Percentiles rank a stretch among this genome's conserved stretches.
These are phyloP conservation scores for Thymallus thymallus DNA, from an alignment of 2,113 vertebrate genomes.

Conservation along the genomic window DNA sequence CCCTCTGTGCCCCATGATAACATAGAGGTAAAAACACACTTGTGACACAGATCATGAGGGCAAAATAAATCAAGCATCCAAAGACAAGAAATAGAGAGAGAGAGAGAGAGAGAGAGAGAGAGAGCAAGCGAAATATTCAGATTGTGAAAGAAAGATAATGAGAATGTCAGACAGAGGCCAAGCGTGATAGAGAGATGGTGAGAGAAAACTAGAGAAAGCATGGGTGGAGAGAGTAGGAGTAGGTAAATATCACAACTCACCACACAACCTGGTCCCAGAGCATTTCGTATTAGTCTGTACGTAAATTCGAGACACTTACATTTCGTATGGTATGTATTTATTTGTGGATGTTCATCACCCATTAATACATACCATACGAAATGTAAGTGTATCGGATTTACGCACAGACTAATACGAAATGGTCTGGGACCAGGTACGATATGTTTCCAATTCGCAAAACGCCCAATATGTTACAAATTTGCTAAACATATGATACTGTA, in stretches of 20 bases:
- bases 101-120: constrained; percentile 1
- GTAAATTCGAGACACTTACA: too few species aligned
- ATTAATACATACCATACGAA: too few species aligned
- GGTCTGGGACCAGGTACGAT: too few species aligned
- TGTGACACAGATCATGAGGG: background rate
- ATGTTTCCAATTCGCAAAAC: too few species aligned
- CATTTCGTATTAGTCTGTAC: too few species aligned
- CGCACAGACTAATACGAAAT: too few species aligned
- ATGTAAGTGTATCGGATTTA: too few species aligned
- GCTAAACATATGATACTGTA: too few species aligned
- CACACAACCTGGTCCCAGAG: too few species aligned
- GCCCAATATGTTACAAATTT: too few species aligned
- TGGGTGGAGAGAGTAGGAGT: background rate
- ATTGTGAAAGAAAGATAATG: background rate
- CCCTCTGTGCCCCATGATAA: background rate
- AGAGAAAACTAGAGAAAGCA: background rate
- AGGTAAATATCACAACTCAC: constrained; percentile 32
- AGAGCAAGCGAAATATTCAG: background rate
- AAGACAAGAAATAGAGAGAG: constrained; percentile 7
- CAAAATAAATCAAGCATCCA: background rate
- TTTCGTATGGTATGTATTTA: too few species aligned
- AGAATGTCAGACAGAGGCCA: background rate
- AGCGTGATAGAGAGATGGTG: background rate
- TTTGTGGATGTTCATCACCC: too few species aligned
- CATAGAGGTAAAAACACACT: background rate